A percentile compares a stretch with the other conserved stretches of the same genome.
Conservation (phyloP, 2,888 invertebrate species). For the Volucella zonaria region DNA sequence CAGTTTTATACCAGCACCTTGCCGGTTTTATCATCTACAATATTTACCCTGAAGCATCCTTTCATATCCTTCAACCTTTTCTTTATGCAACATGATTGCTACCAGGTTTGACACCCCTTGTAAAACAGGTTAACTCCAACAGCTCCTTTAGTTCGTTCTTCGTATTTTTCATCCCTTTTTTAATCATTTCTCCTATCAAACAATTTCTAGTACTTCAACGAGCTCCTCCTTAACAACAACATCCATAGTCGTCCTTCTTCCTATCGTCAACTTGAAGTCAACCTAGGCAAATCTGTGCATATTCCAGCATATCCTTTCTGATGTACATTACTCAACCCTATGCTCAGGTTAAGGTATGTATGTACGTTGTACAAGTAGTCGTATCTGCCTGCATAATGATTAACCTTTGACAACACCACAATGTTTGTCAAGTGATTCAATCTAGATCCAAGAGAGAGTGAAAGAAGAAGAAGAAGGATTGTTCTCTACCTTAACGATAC, state of each 20-base stretch:
- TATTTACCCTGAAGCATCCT: neutral
- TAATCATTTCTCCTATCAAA: slow-evolving; percentile 71
- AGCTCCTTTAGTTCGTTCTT: slow-evolving; percentile 14
- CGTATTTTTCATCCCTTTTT: slow-evolving; percentile 33
- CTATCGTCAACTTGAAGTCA: slow-evolving; percentile 53
- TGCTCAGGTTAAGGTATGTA: slow-evolving; percentile 34
- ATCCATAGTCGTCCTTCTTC: slow-evolving; percentile 41
- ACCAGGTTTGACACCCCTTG: slow-evolving; percentile 41
- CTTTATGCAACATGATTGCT: slow-evolving; percentile 61
- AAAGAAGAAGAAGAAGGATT: slow-evolving; percentile 27
- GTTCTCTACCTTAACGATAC: neutral
- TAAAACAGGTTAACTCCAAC: slow-evolving; percentile 48
- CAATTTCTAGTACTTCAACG: slow-evolving; percentile 65
- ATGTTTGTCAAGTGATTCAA: slow-evolving; percentile 70
- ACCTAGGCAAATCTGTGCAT: slow-evolving; percentile 39
- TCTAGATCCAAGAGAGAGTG: slow-evolving; percentile 41
- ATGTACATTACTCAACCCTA: slow-evolving; percentile 54
- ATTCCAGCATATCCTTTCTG: slow-evolving; percentile 48
- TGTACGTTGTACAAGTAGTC: slow-evolving; percentile 21
- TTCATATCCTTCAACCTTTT: slow-evolving; percentile 2
- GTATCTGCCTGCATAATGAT: slow-evolving; percentile 66
- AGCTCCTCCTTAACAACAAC: slow-evolving; percentile 39
- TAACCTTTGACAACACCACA: slow-evolving; percentile 73
- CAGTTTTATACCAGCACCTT: too few species aligned
- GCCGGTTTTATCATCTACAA: neutral